Base-by-base conservation (phyloP, 1,140 invertebrate species). In the Oncopodura yosiiana region DNA sequence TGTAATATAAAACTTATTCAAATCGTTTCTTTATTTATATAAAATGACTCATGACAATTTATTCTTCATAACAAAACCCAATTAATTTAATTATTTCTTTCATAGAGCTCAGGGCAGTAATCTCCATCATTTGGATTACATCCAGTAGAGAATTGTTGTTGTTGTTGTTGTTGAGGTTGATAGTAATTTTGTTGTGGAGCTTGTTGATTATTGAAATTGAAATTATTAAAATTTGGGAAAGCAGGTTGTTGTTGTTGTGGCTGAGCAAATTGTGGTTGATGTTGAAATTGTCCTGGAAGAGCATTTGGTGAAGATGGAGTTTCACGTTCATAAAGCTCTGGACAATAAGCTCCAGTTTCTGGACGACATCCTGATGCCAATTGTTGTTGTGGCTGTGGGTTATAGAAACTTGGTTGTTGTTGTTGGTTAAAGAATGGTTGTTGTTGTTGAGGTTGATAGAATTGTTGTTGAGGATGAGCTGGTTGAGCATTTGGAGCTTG, bases 361-460 rank as follows among this genome's bases (percentile, higher is more conserved):
- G n/a, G n/a, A n/a, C n/a, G n/a, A n/a, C n/a, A n/a, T n/a, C n/a
- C n/a, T 36, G 29, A 21, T 30, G 19, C 36, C 24, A 36, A 18
- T n/a, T 23, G 18, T 38, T n/a, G 23, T 24, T n/a, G n/a, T n/a
- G n/a, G n/a, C 30, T 53, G 53, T 2, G 32, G 45, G 14, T 49
- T 21, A 16, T 37, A 34, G 19, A 80, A 60, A 79, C 66, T 24
- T 77, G 77, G 0, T 3, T 48, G 43, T n/a, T 51, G 37, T 16
- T 53, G 55, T 11, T 19, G 26, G 16, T 16, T 12, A 3, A 16
- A 3, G 26, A 49, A 23, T 19, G 19, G 48, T 14, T 38, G 29
- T n/a, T 34, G 26, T 27, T 49, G 39, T 37, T 37, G 49, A 11
- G 34, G 51, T 39, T 50, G 53, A 24, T 49, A 18, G 24, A 29